Conservation (phyloP, 2,888 invertebrate genomes). For the Platycnemis pennipes region DNA sequence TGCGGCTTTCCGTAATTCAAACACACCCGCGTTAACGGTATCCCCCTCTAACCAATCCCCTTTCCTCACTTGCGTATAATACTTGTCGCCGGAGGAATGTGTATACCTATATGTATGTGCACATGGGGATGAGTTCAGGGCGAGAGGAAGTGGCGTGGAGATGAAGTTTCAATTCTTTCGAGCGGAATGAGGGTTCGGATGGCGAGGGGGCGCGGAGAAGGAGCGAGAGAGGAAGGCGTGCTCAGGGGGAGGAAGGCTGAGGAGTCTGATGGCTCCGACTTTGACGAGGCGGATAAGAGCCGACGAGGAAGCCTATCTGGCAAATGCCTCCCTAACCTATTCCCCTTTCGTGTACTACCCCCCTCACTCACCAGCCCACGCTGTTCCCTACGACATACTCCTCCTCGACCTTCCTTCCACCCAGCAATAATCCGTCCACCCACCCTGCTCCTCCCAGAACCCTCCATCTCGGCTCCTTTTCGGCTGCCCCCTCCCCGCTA, state of each 20-base stretch:
- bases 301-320: constrained; percentile 48
- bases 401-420: background rate
- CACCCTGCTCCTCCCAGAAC: background rate
- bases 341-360: constrained; percentile 34
- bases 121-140: background rate
- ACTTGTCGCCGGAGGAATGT: background rate
- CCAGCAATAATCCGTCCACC: background rate
- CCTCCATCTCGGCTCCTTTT: background rate
- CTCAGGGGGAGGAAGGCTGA: constrained; percentile 25
- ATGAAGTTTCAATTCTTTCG: constrained; percentile 65
- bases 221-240: background rate
- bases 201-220: background rate
- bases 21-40: background rate
- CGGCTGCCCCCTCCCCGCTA: background rate
- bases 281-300: constrained; percentile 63
- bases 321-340: constrained; percentile 55
- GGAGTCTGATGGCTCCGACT: constrained; percentile 57
- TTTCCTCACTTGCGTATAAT: background rate
- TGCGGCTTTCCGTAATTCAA: background rate
- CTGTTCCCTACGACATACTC: background rate
- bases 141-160: background rate
- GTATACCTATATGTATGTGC: background rate
- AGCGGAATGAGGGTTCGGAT: background rate
- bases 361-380: background rate
- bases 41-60: background rate